These are phyloP conservation scores for Pseudochromis fuscus DNA, from an alignment of 2,797 vertebrate genomes.

Conservation along the genomic window DNA sequence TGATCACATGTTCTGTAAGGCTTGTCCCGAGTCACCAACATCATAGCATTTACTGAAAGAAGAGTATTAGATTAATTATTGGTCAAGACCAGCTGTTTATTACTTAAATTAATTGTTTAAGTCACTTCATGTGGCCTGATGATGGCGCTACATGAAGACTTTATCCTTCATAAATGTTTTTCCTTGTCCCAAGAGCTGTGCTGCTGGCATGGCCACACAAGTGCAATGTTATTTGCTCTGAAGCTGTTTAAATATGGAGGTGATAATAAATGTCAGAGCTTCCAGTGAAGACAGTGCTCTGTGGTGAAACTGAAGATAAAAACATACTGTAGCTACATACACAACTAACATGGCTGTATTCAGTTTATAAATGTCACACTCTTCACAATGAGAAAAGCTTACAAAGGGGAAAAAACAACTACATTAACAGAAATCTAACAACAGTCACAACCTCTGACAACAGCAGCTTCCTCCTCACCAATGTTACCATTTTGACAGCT, in stretches of 20 bases:
- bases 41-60: neutral
- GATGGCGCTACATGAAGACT: neutral
- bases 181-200: too few species aligned
- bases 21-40: too few species aligned
- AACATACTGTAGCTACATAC: neutral
- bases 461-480: conserved; percentile 36
- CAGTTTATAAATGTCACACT: neutral
- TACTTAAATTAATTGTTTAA: neutral
- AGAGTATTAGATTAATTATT: neutral
- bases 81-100: neutral
- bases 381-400: neutral
- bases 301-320: neutral
- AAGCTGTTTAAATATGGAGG: neutral
- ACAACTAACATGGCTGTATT: neutral
- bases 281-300: neutral
- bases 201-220: too few species aligned
- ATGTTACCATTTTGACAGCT: conserved; percentile 53
- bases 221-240: neutral
- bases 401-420: neutral
- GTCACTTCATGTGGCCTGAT: neutral
- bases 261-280: too few species aligned
- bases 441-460: conserved; percentile 30
- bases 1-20: too few species aligned
- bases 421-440: conserved; percentile 48
- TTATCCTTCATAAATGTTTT: too few species aligned